Conservation (phyloP, 2,113 vertebrate genomes). For the Ia io region DNA sequence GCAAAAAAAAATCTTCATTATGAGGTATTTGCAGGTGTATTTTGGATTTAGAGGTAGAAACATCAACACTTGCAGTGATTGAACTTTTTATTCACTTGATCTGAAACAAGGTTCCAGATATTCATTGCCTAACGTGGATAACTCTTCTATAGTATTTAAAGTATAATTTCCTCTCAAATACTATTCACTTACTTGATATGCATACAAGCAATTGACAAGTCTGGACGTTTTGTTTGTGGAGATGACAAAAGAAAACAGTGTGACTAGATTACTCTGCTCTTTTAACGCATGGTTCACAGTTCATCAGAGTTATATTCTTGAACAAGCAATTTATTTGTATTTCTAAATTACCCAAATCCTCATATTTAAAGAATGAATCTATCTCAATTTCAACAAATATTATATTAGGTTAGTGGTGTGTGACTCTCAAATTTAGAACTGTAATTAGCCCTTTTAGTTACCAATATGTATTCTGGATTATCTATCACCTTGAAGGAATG, state of each 20-base stretch:
- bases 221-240: background rate
- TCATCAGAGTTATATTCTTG: background rate
- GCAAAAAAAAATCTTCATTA: background rate
- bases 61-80: background rate
- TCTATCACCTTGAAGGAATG: background rate
- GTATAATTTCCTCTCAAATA: background rate
- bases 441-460: background rate
- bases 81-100: background rate
- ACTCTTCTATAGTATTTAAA: background rate
- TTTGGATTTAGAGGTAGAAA: background rate
- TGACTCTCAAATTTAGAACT: background rate
- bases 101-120: background rate
- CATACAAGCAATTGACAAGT: background rate
- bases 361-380: background rate
- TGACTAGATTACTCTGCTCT: background rate
- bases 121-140: background rate
- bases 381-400: conserved; percentile 4
- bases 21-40: background rate
- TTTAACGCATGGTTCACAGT: background rate
- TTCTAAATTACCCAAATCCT: background rate
- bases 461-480: background rate
- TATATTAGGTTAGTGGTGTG: background rate
- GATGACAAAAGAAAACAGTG: background rate
- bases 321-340: background rate
- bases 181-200: background rate